Evolutionary conservation across 1,140 invertebrate species (phyloP).

Genomic region (Sycophaga agraensis): DNA sequence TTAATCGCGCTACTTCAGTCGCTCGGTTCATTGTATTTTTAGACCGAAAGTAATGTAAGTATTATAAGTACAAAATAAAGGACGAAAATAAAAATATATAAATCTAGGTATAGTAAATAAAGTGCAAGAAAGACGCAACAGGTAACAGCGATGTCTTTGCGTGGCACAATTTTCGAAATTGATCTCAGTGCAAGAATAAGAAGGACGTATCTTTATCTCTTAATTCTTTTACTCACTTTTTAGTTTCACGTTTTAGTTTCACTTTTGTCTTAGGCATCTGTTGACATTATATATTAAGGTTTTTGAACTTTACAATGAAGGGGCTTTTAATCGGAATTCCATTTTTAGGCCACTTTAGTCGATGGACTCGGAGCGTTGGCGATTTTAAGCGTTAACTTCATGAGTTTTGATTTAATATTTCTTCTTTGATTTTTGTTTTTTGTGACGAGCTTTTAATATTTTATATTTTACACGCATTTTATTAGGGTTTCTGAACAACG

Average conservation of each 20-base stretch:
- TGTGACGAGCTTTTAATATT: background rate
- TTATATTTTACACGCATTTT: constrained; percentile 1
- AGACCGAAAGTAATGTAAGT: background rate
- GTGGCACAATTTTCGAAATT: constrained; percentile 44
- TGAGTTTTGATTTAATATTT: constrained; percentile 13
- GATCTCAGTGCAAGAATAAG: constrained; percentile 38
- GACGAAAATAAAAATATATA: constrained; percentile 1
- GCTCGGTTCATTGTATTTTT: constrained; percentile 12
- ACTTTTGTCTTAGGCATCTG: constrained; percentile 1
- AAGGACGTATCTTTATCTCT: constrained; percentile 20
- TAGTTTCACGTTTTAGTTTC: constrained; percentile 1
- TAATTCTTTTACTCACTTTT: background rate
- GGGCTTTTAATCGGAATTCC: background rate
- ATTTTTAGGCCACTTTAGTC: constrained; percentile 36
- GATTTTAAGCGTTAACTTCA: constrained; percentile 20
- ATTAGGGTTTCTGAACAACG: background rate
- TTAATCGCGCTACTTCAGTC: constrained; percentile 13
- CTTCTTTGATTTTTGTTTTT: constrained; percentile 5
- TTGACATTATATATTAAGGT: constrained; percentile 10
- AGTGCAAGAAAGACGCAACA: constrained; percentile 41
- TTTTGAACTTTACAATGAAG: constrained; percentile 3
- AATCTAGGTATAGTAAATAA: constrained; percentile 18
- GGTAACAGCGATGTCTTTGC: constrained; percentile 46
- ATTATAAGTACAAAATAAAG: constrained; percentile 6
- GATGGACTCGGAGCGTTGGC: constrained; percentile 23